Conservation (phyloP, 2,888 invertebrate genomes). For the Oscheius sp. region DNA sequence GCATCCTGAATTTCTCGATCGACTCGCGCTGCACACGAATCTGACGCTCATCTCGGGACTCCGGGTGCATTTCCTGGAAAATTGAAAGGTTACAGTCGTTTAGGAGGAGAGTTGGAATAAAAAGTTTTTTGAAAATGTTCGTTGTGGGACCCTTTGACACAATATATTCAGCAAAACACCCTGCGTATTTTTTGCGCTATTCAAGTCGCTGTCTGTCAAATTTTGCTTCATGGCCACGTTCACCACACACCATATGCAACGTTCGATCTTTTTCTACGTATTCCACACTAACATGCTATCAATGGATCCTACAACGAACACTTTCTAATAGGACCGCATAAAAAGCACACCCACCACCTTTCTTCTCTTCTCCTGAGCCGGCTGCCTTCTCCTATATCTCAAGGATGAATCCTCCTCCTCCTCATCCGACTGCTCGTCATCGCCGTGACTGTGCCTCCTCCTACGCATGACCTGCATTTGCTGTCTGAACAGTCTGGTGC, state of each 20-base stretch:
- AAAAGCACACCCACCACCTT: background rate
- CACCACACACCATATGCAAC: too few relatives aligned
- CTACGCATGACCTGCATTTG: conserved; percentile 11
- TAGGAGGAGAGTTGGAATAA: too few relatives aligned
- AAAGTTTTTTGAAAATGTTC: too few relatives aligned
- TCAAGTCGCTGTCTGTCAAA: too few relatives aligned
- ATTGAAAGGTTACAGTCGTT: background rate
- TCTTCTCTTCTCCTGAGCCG: background rate
- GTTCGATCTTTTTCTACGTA: too few relatives aligned
- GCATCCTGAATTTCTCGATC: conserved; percentile 1
- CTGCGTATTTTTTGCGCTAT: background rate
- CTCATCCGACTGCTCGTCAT: background rate
- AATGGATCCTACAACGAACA: too few relatives aligned
- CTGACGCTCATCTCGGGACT: conserved; percentile 12
- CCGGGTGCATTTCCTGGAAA: background rate
- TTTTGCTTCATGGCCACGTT: background rate
- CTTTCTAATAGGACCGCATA: background rate
- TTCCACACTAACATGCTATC: too few relatives aligned
- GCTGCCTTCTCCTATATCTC: background rate
- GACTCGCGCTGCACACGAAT: conserved; percentile 12
- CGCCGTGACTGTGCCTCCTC: background rate
- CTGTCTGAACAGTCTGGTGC: background rate
- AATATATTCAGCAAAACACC: background rate
- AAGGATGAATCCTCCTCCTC: background rate
- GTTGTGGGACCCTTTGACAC: too few relatives aligned